A percentile compares a stretch with the other conserved stretches of the same genome.
These are phyloP conservation scores for Diachasmimorpha longicaudata DNA, from an alignment of 1,140 invertebrate species.

Conservation along the genomic window DNA sequence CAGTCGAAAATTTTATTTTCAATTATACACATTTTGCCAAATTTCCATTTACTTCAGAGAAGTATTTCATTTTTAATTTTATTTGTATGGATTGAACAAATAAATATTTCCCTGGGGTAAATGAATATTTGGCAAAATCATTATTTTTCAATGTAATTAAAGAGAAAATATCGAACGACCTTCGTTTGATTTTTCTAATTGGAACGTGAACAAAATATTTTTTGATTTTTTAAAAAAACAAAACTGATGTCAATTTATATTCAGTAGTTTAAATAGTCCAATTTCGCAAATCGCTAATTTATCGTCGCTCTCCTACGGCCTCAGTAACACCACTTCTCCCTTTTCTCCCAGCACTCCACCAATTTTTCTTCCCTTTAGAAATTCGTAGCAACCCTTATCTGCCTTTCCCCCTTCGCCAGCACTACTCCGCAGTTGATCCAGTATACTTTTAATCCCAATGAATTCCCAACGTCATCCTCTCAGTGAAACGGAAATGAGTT, in stretches of 20 bases:
- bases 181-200: no score
- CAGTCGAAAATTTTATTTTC: constrained; percentile 22
- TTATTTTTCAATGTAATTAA: no score
- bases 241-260: no score
- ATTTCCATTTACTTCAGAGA: not conserved
- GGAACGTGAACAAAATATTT: no score
- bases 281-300: not conserved
- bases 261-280: no score
- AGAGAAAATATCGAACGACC: no score
- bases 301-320: not conserved
- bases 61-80: no score
- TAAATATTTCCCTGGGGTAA: no score
- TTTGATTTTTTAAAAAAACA: no score
- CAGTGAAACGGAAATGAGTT: constrained; percentile 50
- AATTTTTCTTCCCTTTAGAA: not conserved
- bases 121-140: no score
- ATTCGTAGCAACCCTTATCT: not conserved
- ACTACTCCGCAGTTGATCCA: not conserved
- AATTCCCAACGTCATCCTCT: constrained; percentile 14
- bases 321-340: not conserved
- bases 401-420: not conserved
- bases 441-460: constrained; percentile 36
- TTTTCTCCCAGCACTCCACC: not conserved
- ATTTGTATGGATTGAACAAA: no score
- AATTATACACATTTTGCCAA: no score